Evolutionary conservation across 2,888 invertebrate genomes (phyloP).

Genomic region (Deilephila porcellus): DNA sequence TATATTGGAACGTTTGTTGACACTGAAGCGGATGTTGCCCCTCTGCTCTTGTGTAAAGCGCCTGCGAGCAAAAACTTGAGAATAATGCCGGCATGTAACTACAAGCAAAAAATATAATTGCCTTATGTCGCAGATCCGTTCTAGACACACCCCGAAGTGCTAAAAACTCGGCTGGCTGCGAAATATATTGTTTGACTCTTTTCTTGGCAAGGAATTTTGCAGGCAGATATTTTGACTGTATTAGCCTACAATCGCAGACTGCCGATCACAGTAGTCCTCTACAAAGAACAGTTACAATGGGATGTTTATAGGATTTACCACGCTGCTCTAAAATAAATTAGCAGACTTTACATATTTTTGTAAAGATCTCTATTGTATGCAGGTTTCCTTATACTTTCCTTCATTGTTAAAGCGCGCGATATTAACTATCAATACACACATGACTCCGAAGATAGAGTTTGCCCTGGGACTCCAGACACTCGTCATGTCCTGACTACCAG

Average conservation of each 20-base stretch:
- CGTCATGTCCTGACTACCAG: conserved; percentile 35
- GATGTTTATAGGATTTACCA: too few species aligned
- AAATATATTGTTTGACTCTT: not conserved
- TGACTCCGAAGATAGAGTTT: too few species aligned
- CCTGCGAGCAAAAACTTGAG: conserved; percentile 2
- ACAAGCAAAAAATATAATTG: conserved; percentile 15
- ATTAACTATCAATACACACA: too few species aligned
- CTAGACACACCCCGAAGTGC: not conserved
- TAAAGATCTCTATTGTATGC: too few species aligned
- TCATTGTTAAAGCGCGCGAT: too few species aligned
- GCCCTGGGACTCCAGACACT: not conserved
- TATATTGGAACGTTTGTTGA: not conserved
- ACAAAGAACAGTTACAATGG: too few species aligned
- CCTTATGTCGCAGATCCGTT: conserved; percentile 7
- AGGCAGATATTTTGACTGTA: too few species aligned
- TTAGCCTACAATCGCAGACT: too few species aligned
- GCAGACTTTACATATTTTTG: too few species aligned
- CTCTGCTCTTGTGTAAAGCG: not conserved
- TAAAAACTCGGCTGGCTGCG: not conserved
- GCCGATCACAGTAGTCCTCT: too few species aligned
- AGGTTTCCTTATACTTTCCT: too few species aligned
- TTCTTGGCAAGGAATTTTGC: not conserved
- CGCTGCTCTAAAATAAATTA: too few species aligned
- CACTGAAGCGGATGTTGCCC: not conserved
- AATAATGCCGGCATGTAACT: conserved; percentile 4